These are phyloP conservation scores for Sycophila sp. DNA, from an alignment of 1,140 invertebrate species.

Conservation along the genomic window DNA sequence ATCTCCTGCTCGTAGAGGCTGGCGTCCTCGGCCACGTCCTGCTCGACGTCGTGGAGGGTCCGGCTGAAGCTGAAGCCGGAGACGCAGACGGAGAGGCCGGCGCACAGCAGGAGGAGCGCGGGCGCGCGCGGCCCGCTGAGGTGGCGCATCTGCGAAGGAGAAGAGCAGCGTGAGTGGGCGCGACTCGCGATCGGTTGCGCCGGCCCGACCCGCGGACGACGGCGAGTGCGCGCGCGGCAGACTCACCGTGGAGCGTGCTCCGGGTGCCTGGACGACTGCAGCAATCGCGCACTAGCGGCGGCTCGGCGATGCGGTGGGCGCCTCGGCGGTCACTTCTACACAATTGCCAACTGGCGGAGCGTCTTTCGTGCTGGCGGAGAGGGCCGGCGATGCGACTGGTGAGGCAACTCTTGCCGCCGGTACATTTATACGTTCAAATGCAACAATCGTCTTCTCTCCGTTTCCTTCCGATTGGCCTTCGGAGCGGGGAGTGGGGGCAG, in stretches of 20 bases:
- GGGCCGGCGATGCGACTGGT: slow-evolving; percentile 32
- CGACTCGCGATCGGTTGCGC: too few relatives aligned
- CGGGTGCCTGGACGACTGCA: too few relatives aligned
- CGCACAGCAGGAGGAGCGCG: slow-evolving; percentile 5
- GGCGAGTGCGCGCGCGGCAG: too few relatives aligned
- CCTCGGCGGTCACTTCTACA: too few relatives aligned
- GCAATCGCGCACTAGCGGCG: neutral
- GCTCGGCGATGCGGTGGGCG: neutral
- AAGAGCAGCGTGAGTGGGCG: too few relatives aligned
- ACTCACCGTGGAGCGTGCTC: too few relatives aligned
- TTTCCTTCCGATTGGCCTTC: slow-evolving; percentile 47
- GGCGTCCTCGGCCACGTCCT: slow-evolving; percentile 32
- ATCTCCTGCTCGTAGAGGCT: slow-evolving; percentile 29
- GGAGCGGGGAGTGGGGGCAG: slow-evolving; percentile 43
- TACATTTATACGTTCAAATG: slow-evolving; percentile 54
- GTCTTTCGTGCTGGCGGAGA: too few relatives aligned
- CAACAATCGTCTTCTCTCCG: slow-evolving; percentile 45
- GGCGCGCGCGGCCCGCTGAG: neutral
- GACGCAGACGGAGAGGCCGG: neutral
- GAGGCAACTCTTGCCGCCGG: slow-evolving; percentile 43
- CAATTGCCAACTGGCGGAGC: too few relatives aligned
- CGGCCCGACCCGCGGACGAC: too few relatives aligned
- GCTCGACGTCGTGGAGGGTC: slow-evolving; percentile 32
- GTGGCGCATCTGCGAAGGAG: too few relatives aligned
- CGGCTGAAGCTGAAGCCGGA: slow-evolving; percentile 27